Conservation (phyloP, 2,113 vertebrate species). For the Syngnathus scovelli region DNA sequence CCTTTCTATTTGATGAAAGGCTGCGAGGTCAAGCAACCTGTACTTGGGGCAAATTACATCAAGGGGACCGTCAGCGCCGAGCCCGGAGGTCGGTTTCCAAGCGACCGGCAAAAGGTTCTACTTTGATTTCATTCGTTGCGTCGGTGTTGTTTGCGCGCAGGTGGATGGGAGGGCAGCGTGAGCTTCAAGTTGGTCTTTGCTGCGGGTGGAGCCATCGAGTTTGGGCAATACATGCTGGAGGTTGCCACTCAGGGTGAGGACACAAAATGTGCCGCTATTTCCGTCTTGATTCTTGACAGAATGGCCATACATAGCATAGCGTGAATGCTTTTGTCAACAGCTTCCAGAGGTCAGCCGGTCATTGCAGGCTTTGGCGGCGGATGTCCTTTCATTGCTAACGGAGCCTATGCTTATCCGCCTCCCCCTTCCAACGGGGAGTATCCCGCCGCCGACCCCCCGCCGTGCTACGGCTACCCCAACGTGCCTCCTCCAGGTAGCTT, state of each 20-base stretch:
- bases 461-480: conserved; percentile 78
- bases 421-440: conserved; percentile 82
- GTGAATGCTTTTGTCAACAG: conserved; percentile 51
- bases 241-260: conserved; percentile 86
- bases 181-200: conserved; percentile 83
- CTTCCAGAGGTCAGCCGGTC: conserved; percentile 87
- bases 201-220: conserved; percentile 92
- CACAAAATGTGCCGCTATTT: too few species aligned
- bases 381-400: conserved; percentile 89
- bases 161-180: conserved; percentile 90
- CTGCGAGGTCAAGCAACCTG: conserved; percentile 95
- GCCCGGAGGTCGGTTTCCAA: conserved; percentile 75
- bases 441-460: conserved; percentile 71
- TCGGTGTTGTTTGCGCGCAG: conserved; percentile 52
- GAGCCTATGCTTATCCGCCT: conserved; percentile 78
- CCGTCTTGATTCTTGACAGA: background rate
- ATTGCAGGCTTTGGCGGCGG: conserved; percentile 72
- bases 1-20: conserved; percentile 95
- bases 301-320: background rate
- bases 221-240: conserved; percentile 92
- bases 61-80: conserved; percentile 85
- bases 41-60: conserved; percentile 94
- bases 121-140: background rate
- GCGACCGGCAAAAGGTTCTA: background rate
- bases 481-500: conserved; percentile 62